phyloP scores from a whole-genome alignment of 92 coral and sea anemone species.

The Chrysogorgia sp. region DNA sequence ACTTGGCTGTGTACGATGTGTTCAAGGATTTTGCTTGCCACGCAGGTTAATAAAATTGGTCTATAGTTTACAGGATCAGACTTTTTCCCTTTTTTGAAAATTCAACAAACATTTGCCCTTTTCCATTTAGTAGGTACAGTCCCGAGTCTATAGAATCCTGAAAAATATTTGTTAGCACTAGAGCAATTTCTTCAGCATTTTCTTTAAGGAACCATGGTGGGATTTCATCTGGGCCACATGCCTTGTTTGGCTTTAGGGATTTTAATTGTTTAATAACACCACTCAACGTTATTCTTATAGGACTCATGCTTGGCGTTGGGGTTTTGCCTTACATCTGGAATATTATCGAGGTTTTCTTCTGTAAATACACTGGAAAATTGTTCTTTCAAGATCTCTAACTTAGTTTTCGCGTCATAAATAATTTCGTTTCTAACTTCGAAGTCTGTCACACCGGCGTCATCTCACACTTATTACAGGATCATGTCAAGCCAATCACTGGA shows the following conservation, averaged over 20 bases:
- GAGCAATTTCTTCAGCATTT: slow-evolving; percentile 5
- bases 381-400: slow-evolving; percentile 37
- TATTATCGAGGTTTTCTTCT: slow-evolving; percentile 27
- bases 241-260: slow-evolving; percentile 46
- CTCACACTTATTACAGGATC: too few species aligned
- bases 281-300: slow-evolving; percentile 6
- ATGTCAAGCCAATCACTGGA: too few species aligned
- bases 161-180: slow-evolving; percentile 1
- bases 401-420: too few species aligned
- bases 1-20: not conserved
- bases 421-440: too few species aligned
- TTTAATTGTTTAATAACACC: slow-evolving; percentile 48
- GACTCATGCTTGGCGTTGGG: slow-evolving; percentile 30
- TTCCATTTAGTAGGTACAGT: not conserved
- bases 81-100: too few species aligned
- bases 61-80: too few species aligned
- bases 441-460: too few species aligned
- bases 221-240: slow-evolving; percentile 51
- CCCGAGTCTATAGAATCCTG: not conserved
- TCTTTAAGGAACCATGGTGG: slow-evolving; percentile 26
- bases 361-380: slow-evolving; percentile 45
- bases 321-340: slow-evolving; percentile 45
- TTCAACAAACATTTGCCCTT: too few species aligned
- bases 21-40: not conserved
- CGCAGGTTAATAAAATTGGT: too few species aligned